Conservation (phyloP, 2,888 invertebrate genomes). For the Drosophila histrio region DNA sequence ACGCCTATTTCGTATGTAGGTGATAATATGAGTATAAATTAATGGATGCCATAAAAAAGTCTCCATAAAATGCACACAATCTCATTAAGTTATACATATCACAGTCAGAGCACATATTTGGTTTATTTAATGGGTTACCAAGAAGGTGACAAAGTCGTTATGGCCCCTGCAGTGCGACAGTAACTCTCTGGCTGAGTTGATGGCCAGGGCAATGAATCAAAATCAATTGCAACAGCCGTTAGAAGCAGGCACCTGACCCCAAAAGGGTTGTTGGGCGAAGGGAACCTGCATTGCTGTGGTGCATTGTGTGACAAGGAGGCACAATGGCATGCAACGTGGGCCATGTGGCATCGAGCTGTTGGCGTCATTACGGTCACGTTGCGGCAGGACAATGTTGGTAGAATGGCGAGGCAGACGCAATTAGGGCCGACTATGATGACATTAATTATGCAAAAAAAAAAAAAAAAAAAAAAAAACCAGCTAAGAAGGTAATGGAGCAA, state of each 20-base stretch:
- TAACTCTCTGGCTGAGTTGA: conserved; percentile 8
- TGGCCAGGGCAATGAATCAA: conserved; percentile 55
- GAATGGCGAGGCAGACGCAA: conserved; percentile 42
- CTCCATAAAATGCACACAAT: background rate
- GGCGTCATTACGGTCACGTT: conserved; percentile 65
- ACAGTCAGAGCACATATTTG: conserved; percentile 9
- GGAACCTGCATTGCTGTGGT: conserved; percentile 6
- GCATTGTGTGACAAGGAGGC: background rate
- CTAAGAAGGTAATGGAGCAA: too few relatives aligned
- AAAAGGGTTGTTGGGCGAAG: background rate
- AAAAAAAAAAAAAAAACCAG: background rate
- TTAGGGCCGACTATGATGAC: conserved; percentile 68
- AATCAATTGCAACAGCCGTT: conserved; percentile 68
- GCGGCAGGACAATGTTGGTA: conserved; percentile 50
- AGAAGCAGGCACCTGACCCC: conserved; percentile 41
- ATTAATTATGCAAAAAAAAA: conserved; percentile 69
- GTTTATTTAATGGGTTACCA: conserved; percentile 19
- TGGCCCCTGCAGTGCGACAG: conserved; percentile 17
- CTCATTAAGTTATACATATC: background rate
- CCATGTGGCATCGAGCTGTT: conserved; percentile 36
- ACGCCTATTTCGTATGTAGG: background rate
- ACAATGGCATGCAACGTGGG: background rate
- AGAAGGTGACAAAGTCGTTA: conserved; percentile 17
- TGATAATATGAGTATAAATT: conserved; percentile 1
- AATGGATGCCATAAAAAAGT: background rate